phyloP scores from a whole-genome alignment of 2,888 invertebrate species.

The Watsonalla binaria region DNA sequence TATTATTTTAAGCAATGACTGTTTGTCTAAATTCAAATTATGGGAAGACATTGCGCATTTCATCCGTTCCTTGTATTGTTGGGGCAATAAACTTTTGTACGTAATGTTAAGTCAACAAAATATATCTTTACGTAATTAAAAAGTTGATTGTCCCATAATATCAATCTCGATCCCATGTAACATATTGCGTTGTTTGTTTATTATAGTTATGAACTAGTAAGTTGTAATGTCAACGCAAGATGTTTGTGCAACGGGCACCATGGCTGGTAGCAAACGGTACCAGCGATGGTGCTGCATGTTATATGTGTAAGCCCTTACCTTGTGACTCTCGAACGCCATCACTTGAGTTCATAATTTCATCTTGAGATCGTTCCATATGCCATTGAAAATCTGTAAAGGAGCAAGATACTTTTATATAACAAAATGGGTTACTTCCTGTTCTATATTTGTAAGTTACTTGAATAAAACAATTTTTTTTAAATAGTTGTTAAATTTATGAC shows the following conservation, averaged over 20 bases:
- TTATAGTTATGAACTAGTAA: conserved; percentile 8
- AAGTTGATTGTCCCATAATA: conserved; percentile 63
- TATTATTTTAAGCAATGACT: conserved; percentile 74
- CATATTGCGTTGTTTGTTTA: conserved; percentile 46
- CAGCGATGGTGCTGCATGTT: conserved; percentile 22
- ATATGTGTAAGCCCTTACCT: conserved; percentile 82
- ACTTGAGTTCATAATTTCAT: conserved; percentile 91
- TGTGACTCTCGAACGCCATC: conserved; percentile 93
- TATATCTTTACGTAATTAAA: conserved; percentile 11
- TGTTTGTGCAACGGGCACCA: conserved; percentile 35
- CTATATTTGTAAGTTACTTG: too few species aligned
- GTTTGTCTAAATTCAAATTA: conserved; percentile 70
- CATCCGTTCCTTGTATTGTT: conserved; percentile 76
- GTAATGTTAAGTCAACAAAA: conserved; percentile 1
- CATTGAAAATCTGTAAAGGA: conserved; percentile 87
- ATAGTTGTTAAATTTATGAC: too few species aligned
- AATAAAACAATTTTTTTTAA: too few species aligned
- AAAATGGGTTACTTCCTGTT: too few species aligned
- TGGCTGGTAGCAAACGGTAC: conserved; percentile 17
- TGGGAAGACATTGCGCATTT: conserved; percentile 80
- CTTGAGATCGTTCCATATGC: conserved; percentile 91
- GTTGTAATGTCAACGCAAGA: conserved; percentile 47
- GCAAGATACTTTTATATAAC: not conserved
- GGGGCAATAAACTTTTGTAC: conserved; percentile 58
- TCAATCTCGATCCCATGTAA: conserved; percentile 60